Evolutionary conservation across 2,888 invertebrate species (phyloP), one percentile per base, ranked within the genome.

Genomic region (Ariolimax columbianus): DNA sequence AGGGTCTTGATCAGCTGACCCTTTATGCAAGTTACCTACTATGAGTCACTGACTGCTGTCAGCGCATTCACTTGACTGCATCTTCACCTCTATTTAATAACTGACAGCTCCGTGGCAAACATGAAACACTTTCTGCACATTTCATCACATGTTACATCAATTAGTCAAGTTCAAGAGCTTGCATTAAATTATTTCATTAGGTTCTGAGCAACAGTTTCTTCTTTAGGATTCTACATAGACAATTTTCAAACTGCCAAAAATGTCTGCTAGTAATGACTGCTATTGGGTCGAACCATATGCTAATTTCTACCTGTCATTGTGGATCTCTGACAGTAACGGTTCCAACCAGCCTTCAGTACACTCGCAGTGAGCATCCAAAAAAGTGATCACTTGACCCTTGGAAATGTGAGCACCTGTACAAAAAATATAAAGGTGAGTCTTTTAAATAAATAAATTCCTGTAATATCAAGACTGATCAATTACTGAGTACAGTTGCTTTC

Each of bases 261-360:
- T 63, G 26, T 63, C 23, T n/a, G n/a, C n/a, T n/a, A 63, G 59
- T n/a, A 19, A n/a, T 63, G n/a, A n/a, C 59, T 63, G n/a, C n/a
- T 63, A 6, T 9, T 70, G 23, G 7, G 38, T 43, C 9, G 0
- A 73, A 43, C 43, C 9, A n/a, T 9, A 38, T 30, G n/a, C 6
- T 0, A 68, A 47, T 11, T 79, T 72, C 38, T 95, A 95, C 95
- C 95, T 96, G 95, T 99, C 97, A 93, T 97, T 96, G 11, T 97
- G 97, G 90, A 99, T 98, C 91, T 99, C 96, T 38, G 97, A 96
- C 83, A 99, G 94, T 30, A 99, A 95, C 0, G 99, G 99, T 93
- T 99, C 99, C 89, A 99, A 95, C 99, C 99, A 99, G n/a, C 99
- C 99, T 95, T 98, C 97, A 83, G 97, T 97, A 93, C 99, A 99